Evolutionary conservation across 1,140 invertebrate species (phyloP).

Genomic region (Heterodera schachtii): DNA sequence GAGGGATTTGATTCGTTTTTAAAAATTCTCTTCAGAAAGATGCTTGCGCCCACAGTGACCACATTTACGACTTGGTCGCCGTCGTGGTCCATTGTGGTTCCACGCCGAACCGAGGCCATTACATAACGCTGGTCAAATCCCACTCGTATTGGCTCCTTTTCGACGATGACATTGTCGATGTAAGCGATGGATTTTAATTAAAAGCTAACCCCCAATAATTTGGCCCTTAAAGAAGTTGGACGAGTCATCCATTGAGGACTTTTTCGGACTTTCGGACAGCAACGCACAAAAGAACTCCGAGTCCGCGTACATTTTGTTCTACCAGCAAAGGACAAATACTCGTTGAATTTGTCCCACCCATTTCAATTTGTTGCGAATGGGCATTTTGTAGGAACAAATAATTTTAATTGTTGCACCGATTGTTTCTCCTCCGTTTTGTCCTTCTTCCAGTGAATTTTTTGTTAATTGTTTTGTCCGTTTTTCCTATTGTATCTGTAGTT

Average conservation of each 20-base stretch:
- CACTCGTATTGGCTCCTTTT: slow-evolving; percentile 98
- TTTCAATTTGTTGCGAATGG: not conserved
- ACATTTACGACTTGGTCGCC: slow-evolving; percentile 94
- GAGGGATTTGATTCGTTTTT: too few relatives aligned
- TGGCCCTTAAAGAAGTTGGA: slow-evolving; percentile 84
- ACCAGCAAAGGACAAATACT: slow-evolving; percentile 73
- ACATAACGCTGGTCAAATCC: slow-evolving; percentile 99
- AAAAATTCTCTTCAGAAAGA: slow-evolving; percentile 32
- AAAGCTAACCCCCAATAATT: not conserved
- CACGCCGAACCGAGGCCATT: slow-evolving; percentile 96
- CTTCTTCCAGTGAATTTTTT: not conserved
- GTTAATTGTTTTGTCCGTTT: too few relatives aligned
- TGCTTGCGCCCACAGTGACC: slow-evolving; percentile 76
- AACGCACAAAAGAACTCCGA: slow-evolving; percentile 88
- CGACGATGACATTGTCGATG: slow-evolving; percentile 99
- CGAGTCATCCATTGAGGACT: slow-evolving; percentile 96
- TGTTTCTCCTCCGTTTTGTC: not conserved
- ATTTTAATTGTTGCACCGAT: slow-evolving; percentile 1
- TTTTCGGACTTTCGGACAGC: slow-evolving; percentile 85
- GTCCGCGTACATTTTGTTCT: slow-evolving; percentile 98
- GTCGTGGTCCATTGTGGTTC: slow-evolving; percentile 99
- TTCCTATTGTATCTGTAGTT: not conserved
- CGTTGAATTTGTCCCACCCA: not conserved
- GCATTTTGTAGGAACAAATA: not conserved
- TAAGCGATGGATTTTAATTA: slow-evolving; percentile 71